phyloP scores from a whole-genome alignment of 2,888 invertebrate species.

The Diachrysia chrysitis region DNA sequence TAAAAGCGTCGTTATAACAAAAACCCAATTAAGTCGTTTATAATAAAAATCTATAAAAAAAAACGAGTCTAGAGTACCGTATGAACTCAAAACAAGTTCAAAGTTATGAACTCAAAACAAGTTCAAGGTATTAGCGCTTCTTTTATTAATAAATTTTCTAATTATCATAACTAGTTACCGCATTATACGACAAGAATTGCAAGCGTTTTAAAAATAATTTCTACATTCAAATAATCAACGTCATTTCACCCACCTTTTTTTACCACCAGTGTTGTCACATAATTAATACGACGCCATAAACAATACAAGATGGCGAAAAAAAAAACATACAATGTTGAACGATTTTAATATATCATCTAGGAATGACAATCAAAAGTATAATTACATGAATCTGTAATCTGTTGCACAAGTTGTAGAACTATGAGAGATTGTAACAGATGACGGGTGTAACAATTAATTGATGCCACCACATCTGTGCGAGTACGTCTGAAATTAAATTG shows the following conservation, averaged over 20 bases:
- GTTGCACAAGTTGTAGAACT: constrained; percentile 50
- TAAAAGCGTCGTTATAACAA: constrained; percentile 14
- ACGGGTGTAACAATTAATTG: constrained; percentile 50
- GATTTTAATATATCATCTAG: constrained; percentile 32
- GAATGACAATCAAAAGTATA: constrained; percentile 30
- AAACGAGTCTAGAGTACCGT: constrained; percentile 34
- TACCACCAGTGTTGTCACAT: not conserved
- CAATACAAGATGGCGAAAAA: constrained; percentile 5
- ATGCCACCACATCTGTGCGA: constrained; percentile 53
- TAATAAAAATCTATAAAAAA: constrained; percentile 26
- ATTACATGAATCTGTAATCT: constrained; percentile 45
- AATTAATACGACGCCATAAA: not conserved
- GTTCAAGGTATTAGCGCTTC: constrained; percentile 28
- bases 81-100: constrained; percentile 7
- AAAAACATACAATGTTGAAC: constrained; percentile 24
- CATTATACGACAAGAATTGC: constrained; percentile 34
- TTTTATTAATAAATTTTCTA: constrained; percentile 42
- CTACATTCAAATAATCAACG: constrained; percentile 7
- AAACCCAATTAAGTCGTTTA: constrained; percentile 28
- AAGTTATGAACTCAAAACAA: constrained; percentile 1
- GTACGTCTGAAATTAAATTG: constrained; percentile 41
- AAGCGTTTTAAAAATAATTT: constrained; percentile 18
- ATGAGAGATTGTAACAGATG: constrained; percentile 51
- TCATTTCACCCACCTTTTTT: constrained; percentile 1
- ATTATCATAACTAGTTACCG: constrained; percentile 50